Base-by-base conservation (phyloP, 2,888 invertebrate genomes). In the Melitaea athalia region DNA sequence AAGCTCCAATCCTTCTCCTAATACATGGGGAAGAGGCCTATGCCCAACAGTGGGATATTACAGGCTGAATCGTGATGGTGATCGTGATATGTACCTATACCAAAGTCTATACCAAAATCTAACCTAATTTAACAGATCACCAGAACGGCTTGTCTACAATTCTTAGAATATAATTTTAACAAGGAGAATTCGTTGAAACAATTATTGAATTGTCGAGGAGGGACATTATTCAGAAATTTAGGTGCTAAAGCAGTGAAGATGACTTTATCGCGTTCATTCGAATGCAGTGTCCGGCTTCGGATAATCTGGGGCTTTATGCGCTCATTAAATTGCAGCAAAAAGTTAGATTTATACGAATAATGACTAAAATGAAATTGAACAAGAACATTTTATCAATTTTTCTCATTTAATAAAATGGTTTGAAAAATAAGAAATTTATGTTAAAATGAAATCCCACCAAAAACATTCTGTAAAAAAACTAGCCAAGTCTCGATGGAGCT, bases 281-380 rank as follows among this genome's bases (percentile, higher is more conserved):
- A 33, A 38, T 55, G 55, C 73, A 63, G 70, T 66, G 43, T 72
- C 73, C 75, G 71, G 72, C 55, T 59, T 73, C 75, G 77, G 60
- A 76, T 81, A 81, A 85, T 83, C 79, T 76, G 73, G 77, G 77
- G 77, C 79, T 79, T 78, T 74, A 77, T 74, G 72, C 78, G 77
- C 75, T 77, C 77, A 76, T 81, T 80, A 80, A 79, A 77, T 77
- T 74, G 69, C 71, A 73, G 70, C 74, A 78, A 76, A 78, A 78
- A 77, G 66, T 70, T 70, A 60, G 49, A 63, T 42, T 59, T 57
- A 45, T 47, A 14, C 59, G 49, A 63, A 63, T 67, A 67, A 67
- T 59, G 63, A 62, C 62, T 67, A 59, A 61, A 62, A 62, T 55
- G 24, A 52, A 59, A 57, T 63, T 55, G n/a, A n/a, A 53, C 31